These are phyloP conservation scores for Ditylenchus dipsaci DNA, from an alignment of 1,140 invertebrate genomes.

Conservation along the genomic window DNA sequence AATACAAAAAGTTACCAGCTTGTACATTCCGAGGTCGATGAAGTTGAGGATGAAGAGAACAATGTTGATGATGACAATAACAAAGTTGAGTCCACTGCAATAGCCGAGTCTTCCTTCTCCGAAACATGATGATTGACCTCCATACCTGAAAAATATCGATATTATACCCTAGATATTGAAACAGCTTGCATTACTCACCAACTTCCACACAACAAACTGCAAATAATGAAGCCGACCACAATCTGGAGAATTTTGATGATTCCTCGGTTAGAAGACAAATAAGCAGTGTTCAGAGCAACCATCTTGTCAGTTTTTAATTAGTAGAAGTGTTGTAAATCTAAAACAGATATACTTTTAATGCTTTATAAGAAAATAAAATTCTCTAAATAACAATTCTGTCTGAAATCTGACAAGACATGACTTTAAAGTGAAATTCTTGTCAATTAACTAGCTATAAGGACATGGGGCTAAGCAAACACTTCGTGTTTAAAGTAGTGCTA, in stretches of 20 bases:
- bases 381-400: too few relatives aligned
- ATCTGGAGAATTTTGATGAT: constrained; percentile 46
- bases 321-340: too few relatives aligned
- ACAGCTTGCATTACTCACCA: constrained; percentile 10
- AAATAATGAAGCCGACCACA: constrained; percentile 50
- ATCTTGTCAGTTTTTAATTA: too few relatives aligned
- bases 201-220: constrained; percentile 47
- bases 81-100: constrained; percentile 49
- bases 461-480: too few relatives aligned
- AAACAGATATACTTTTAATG: too few relatives aligned
- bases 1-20: neutral
- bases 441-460: too few relatives aligned
- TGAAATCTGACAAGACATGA: too few relatives aligned
- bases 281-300: constrained; percentile 41
- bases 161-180: neutral
- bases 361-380: too few relatives aligned
- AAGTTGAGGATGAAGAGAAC: constrained; percentile 53
- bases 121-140: neutral
- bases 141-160: neutral
- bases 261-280: constrained; percentile 49
- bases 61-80: constrained; percentile 55
- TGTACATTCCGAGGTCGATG: constrained; percentile 17
- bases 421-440: too few relatives aligned
- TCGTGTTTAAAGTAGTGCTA: too few relatives aligned
- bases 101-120: constrained; percentile 39